These are phyloP conservation scores for Leiothrix lutea DNA, from an alignment of 2,113 vertebrate species.

Conservation along the genomic window DNA sequence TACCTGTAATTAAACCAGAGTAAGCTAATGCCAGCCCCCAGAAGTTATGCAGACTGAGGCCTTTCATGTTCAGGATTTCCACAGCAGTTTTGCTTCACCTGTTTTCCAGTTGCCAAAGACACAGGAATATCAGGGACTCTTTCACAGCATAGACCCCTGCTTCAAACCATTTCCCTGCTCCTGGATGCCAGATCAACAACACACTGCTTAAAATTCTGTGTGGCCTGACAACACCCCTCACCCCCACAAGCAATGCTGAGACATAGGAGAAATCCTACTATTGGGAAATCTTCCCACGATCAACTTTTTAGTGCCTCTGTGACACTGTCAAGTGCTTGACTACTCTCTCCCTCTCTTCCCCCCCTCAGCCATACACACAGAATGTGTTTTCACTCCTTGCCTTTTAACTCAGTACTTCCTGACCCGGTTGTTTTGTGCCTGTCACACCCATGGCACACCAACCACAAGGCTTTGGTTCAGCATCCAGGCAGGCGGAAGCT, in stretches of 20 bases:
- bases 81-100: background rate
- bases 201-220: background rate
- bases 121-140: background rate
- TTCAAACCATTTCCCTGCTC: background rate
- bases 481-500: slow-evolving; percentile 8
- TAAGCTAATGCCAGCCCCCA: rapidly evolving
- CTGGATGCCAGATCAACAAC: background rate
- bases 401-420: slow-evolving; percentile 36
- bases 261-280: background rate
- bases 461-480: slow-evolving; percentile 26
- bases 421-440: background rate
- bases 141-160: background rate
- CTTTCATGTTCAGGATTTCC: background rate
- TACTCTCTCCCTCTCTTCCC: background rate
- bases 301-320: background rate
- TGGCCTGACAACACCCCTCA: background rate
- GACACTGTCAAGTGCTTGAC: background rate
- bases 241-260: background rate
- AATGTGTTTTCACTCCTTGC: background rate
- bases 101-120: background rate
- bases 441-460: slow-evolving; percentile 1
- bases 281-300: background rate
- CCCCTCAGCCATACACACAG: background rate
- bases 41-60: background rate
- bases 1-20: background rate